Conservation (phyloP, 1,140 invertebrate genomes). For the Bradysia coprophila region DNA sequence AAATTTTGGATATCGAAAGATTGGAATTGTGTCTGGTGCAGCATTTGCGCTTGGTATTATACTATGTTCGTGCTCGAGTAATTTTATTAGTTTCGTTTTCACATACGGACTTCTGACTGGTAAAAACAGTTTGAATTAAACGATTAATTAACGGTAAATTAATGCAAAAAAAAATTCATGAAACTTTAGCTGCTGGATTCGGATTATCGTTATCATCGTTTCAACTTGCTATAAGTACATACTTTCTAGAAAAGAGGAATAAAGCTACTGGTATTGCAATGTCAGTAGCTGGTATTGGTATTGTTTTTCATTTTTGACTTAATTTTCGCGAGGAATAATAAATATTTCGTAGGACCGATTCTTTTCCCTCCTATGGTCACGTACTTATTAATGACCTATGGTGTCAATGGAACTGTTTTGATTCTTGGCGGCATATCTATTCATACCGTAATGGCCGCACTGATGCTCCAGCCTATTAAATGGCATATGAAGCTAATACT, state of each 20-base stretch:
- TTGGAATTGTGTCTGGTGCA: slow-evolving; percentile 28
- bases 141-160: too few relatives aligned
- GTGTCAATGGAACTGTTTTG: slow-evolving; percentile 29
- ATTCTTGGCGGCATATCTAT: slow-evolving; percentile 32
- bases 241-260: slow-evolving; percentile 12
- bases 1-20: slow-evolving; percentile 33
- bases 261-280: slow-evolving; percentile 30
- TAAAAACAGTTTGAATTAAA: too few relatives aligned
- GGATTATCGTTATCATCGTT: background rate
- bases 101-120: slow-evolving; percentile 43
- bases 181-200: background rate
- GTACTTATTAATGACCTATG: slow-evolving; percentile 25
- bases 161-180: too few relatives aligned
- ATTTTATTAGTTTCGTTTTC: slow-evolving; percentile 31
- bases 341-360: slow-evolving; percentile 32
- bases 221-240: background rate
- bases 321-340: too few relatives aligned
- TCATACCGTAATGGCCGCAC: slow-evolving; percentile 29
- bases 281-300: slow-evolving; percentile 30
- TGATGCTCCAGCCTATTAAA: slow-evolving; percentile 33
- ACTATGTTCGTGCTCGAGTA: slow-evolving; percentile 26
- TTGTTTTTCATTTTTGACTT: too few relatives aligned
- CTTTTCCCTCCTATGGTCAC: slow-evolving; percentile 28
- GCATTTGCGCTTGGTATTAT: slow-evolving; percentile 29
- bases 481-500: slow-evolving; percentile 29